Percentiles rank a stretch among this genome's conserved stretches.
phyloP scores from a whole-genome alignment of 64 coral and sea anemone species.

The Dendronephthya gigantea region DNA sequence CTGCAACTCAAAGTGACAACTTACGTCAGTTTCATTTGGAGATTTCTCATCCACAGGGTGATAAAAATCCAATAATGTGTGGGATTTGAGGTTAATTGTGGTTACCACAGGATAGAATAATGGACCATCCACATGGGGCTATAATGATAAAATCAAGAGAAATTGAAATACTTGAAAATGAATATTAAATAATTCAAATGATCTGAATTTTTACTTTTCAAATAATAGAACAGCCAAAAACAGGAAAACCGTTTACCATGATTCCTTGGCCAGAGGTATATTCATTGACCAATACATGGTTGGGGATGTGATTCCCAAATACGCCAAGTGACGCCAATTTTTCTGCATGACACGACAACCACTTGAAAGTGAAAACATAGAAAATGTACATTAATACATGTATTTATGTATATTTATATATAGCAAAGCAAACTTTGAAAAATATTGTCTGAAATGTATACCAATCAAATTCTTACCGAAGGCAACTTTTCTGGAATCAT shows the following conservation, averaged over 20 bases:
- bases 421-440: no score
- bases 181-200: no score
- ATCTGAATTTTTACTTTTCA: not conserved
- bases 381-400: not conserved
- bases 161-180: not conserved
- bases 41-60: slow-evolving; percentile 32
- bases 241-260: slow-evolving; percentile 37
- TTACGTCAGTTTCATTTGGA: not conserved
- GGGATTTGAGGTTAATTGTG: slow-evolving; percentile 83
- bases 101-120: slow-evolving; percentile 87
- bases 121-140: slow-evolving; percentile 96
- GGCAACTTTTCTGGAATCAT: slow-evolving; percentile 78
- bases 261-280: slow-evolving; percentile 96
- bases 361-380: slow-evolving; percentile 41
- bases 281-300: slow-evolving; percentile 93
- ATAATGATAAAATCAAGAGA: slow-evolving; percentile 3
- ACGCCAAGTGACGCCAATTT: slow-evolving; percentile 53
- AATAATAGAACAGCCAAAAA: no score
- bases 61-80: slow-evolving; percentile 85
- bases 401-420: not conserved
- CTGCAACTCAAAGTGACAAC: no score
- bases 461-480: slow-evolving; percentile 41
- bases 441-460: no score
- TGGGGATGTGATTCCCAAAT: slow-evolving; percentile 55
- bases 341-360: slow-evolving; percentile 52